Conservation (phyloP, 2,888 invertebrate genomes). For the Drosophila subsilvestris region DNA sequence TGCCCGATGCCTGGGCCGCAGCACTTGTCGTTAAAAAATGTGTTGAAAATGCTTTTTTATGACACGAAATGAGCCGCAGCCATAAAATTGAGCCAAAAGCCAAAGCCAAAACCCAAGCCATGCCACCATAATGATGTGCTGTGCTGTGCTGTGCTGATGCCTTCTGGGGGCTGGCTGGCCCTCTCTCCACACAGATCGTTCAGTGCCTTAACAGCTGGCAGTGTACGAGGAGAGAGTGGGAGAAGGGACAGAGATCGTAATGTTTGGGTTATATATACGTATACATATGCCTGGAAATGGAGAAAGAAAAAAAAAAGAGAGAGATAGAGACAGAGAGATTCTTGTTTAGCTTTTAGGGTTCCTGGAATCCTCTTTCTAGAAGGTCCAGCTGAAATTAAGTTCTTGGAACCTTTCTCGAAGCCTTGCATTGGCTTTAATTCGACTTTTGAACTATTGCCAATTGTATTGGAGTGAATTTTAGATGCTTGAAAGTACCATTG, state of each 20-base stretch:
- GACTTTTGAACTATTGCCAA: background rate
- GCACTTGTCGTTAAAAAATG: slow-evolving; percentile 74
- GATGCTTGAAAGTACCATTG: too few species aligned
- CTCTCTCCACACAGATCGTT: background rate
- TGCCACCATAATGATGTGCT: slow-evolving; percentile 59
- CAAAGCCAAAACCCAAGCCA: slow-evolving; percentile 21
- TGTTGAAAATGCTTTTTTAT: slow-evolving; percentile 75
- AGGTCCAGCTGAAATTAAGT: background rate
- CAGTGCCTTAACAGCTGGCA: slow-evolving; percentile 15
- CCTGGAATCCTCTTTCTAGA: background rate
- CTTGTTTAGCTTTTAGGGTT: background rate
- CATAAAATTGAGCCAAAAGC: slow-evolving; percentile 63
- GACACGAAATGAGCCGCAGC: slow-evolving; percentile 70
- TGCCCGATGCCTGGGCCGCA: slow-evolving; percentile 43
- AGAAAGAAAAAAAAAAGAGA: too few species aligned
- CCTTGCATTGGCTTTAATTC: background rate
- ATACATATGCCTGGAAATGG: too few species aligned
- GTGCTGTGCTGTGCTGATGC: slow-evolving; percentile 15
- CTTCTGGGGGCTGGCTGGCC: slow-evolving; percentile 26
- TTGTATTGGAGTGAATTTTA: too few species aligned
- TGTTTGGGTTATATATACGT: too few species aligned
- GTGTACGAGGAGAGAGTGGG: too few species aligned
- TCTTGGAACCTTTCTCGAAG: background rate
- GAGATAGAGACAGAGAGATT: background rate
- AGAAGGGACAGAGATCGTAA: too few species aligned